A percentile compares a stretch with the other conserved stretches of the same genome.
Evolutionary conservation across 2,797 vertebrate species (phyloP).

Genomic region (Cynopterus sphinx): DNA sequence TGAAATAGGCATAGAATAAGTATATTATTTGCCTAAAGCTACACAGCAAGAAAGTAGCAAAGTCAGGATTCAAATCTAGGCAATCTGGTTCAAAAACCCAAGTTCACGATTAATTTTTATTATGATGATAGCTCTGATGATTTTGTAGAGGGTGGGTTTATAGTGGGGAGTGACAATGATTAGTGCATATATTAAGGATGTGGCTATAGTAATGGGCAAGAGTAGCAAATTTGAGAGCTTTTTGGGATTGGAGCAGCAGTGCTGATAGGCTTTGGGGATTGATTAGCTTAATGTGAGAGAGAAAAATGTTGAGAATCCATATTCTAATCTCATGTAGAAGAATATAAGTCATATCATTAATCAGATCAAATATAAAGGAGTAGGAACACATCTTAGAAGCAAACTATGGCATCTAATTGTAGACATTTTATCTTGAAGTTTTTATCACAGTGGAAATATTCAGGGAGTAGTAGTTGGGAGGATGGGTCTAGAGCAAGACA

Average conservation of each 20-base stretch:
- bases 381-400: background rate
- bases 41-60: background rate
- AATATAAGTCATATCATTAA: background rate
- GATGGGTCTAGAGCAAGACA: no score
- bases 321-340: background rate
- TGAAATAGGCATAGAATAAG: background rate
- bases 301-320: background rate
- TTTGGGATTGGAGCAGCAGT: background rate
- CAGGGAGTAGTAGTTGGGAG: background rate
- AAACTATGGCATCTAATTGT: background rate
- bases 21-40: background rate
- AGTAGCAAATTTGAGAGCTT: background rate
- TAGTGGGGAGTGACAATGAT: background rate
- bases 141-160: background rate
- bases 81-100: background rate
- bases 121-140: background rate
- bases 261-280: background rate
- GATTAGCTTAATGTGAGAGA: background rate
- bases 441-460: background rate
- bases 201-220: background rate
- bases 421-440: background rate
- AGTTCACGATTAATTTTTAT: background rate
- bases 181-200: no score
- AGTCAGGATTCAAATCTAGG: background rate
- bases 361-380: background rate